Base-by-base conservation (phyloP, 1,140 invertebrate genomes). In the Acromyrmex echinatior region DNA sequence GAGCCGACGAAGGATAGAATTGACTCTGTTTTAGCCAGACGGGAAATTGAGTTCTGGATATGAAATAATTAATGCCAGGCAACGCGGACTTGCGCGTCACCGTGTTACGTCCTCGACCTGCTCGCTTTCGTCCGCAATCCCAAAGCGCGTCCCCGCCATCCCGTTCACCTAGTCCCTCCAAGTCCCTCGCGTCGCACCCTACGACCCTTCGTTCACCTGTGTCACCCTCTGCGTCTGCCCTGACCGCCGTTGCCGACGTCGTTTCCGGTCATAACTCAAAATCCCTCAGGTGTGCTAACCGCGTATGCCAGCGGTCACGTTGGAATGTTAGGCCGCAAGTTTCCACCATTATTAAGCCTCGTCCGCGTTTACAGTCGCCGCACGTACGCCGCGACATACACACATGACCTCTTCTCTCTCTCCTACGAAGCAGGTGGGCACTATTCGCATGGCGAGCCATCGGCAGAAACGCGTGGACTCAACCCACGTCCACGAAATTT, bases 281-380 rank as follows among this genome's bases (percentile, higher is more conserved):
- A 90, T 90, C 89, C 89, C 88, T 90, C 89, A 90, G 88, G 89
- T 90, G 89, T 90, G 89, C 89, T 90, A 90, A 90, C 89, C 89
- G 89, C 89, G 88, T 90, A 90, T 87, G 68, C 88, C 88, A 81
- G 89, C 89, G 89, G 89, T 90, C 88, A 90, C 86, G 89, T 90
- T 90, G 89, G 89, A 90, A 90, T 90, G 89, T 90, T 87, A 87
- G 88, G 78, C 79, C 79, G 74, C 86, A 88, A 79, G 88, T 86
- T 87, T 85, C 85, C 88, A 90, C 65, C 86, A 78, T 90, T 90
- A 90, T 90, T 90, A 90, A 90, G 89, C 89, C 88, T 79, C 70
- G 74, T 84, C 31, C 73, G 25, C 79, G 63, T 90, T 90, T 49
- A 53, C 53, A 90, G 45, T 68, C 89, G 58, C 16, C 31, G 85